Conservation (phyloP, 1,140 invertebrate genomes). For the Drosophila ironensis region DNA sequence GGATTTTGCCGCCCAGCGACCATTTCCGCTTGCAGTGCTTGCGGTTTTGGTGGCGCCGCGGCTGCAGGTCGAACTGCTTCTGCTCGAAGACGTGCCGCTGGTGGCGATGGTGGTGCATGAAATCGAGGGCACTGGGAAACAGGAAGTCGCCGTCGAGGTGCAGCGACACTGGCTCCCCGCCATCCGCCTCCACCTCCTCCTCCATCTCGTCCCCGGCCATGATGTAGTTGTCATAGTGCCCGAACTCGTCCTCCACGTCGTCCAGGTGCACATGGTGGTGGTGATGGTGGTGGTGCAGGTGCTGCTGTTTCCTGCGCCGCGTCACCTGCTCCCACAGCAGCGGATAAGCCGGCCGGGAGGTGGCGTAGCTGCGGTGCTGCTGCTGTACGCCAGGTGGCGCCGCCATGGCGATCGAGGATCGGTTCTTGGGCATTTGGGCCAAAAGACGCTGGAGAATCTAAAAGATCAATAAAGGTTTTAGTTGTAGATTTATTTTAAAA, state of each 20-base stretch:
- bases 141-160: slow-evolving; percentile 61
- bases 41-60: slow-evolving; percentile 56
- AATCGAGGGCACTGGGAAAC: slow-evolving; percentile 64
- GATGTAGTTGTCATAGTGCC: slow-evolving; percentile 62
- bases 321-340: slow-evolving; percentile 61
- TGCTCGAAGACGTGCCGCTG: slow-evolving; percentile 53
- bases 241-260: slow-evolving; percentile 67
- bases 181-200: slow-evolving; percentile 45
- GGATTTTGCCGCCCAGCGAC: slow-evolving; percentile 16
- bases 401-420: slow-evolving; percentile 22
- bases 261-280: slow-evolving; percentile 56
- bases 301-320: slow-evolving; percentile 45
- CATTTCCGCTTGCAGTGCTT: slow-evolving; percentile 78
- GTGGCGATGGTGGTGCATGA: slow-evolving; percentile 49
- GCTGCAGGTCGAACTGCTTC: slow-evolving; percentile 65
- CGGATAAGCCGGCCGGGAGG: slow-evolving; percentile 44
- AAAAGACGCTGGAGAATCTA: slow-evolving; percentile 80
- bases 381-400: slow-evolving; percentile 30
- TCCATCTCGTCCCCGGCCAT: slow-evolving; percentile 64
- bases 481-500: too few species aligned
- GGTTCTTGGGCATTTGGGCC: slow-evolving; percentile 71
- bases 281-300: slow-evolving; percentile 29
- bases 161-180: slow-evolving; percentile 34
- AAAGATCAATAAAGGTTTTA: not conserved
- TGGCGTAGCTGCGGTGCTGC: slow-evolving; percentile 45